Evolutionary conservation across 92 coral and sea anemone genomes (phyloP), one percentile per base, ranked within the genome.

Genomic region (Epizoanthus stellaris): DNA sequence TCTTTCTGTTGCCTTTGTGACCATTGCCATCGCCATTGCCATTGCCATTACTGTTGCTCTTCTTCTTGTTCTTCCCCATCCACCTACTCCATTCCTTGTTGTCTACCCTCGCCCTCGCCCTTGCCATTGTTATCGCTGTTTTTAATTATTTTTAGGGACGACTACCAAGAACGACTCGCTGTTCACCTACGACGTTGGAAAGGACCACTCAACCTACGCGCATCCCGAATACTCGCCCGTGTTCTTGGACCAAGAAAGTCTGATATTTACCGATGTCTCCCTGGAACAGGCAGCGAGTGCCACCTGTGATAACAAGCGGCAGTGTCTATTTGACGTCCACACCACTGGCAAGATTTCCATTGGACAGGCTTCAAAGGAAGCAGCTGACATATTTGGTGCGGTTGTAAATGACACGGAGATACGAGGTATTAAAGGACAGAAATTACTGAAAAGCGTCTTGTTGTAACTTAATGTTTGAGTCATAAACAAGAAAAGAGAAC

Each of bases 291-390:
- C 88, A 73, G 94, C 98, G 8, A 80, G 52, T 65, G 71, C 61
- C 1, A 21, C 85, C 12, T 95, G 98, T 81, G 92, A 89, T 11
- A 90, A 85, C 42, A 89, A 80, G 56, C 7, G 60, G 0, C 90
- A 95, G 66, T 95, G 98, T 64, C 73, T 95, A 82, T 92, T 92
- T 61, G 98, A 95, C 47, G 79, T 92, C 70, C 81, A 70, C 54
- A 91, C 95, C 0, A 95, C 96, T 70, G 93, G 93, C 15, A 87
- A 95, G 38, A 70, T 88, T 64, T 82, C 82, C 13, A 85, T 95
- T 49, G 98, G 98, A 38, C 73, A 77, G 21, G 91, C 92, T 15
- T 87, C 95, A 21, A 87, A 76, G 54, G 76, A 91, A 14, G 84
- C 90, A 10, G 85, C 87, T 40, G 76, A 63, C 11, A 81, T 64